A percentile compares a stretch with the other conserved stretches of the same genome.
phyloP scores from a whole-genome alignment of 2,797 vertebrate species.

The Peromyscus attwateri region DNA sequence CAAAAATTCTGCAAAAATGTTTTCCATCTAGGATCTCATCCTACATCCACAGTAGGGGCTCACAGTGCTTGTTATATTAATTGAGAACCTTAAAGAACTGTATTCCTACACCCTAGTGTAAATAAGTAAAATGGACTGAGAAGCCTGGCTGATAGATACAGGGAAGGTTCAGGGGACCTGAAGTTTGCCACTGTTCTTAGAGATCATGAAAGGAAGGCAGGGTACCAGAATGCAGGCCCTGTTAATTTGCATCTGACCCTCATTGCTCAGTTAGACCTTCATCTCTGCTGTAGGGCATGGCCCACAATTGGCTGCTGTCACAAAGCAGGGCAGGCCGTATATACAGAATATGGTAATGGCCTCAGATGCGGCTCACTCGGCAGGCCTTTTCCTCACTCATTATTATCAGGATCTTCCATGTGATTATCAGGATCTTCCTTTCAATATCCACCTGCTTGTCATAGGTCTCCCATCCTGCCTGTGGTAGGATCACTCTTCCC shows the following conservation, averaged over 20 bases:
- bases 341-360: not conserved
- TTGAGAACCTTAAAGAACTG: conserved; percentile 10
- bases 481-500: not conserved
- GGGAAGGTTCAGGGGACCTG: not conserved
- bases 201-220: conserved; percentile 37
- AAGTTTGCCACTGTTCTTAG: conserved; percentile 4
- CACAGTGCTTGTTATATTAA: not conserved
- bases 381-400: not conserved
- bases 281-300: not conserved
- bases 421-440: not conserved
- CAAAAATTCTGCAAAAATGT: not conserved
- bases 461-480: not conserved
- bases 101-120: not conserved
- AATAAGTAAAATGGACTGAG: conserved; percentile 13
- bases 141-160: not conserved
- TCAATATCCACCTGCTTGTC: not conserved
- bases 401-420: not conserved
- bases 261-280: not conserved
- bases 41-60: not conserved
- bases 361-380: not conserved
- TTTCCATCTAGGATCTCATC: conserved; percentile 2
- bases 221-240: not conserved
- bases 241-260: not conserved
- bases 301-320: not conserved
- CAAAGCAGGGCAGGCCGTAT: not conserved